These are phyloP conservation scores for Epirrita christyi DNA, from an alignment of 2,888 invertebrate genomes.

Conservation along the genomic window DNA sequence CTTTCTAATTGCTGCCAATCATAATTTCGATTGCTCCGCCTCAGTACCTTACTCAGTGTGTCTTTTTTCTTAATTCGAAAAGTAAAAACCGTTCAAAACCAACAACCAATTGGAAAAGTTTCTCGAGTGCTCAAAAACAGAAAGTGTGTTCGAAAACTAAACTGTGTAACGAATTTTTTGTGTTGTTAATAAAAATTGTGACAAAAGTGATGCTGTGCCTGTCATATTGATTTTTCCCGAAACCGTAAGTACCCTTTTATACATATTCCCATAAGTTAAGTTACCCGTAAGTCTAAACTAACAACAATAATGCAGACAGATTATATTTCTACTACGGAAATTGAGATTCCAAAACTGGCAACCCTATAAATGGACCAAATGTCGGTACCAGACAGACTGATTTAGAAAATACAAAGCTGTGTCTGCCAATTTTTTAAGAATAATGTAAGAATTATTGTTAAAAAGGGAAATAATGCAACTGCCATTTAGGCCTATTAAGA, in stretches of 20 bases:
- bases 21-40: conserved; percentile 60
- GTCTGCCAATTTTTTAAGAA: neutral
- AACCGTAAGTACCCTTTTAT: conserved; percentile 65
- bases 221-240: conserved; percentile 54
- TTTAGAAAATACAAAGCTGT: neutral
- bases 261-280: neutral
- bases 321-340: neutral
- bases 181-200: conserved; percentile 61
- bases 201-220: conserved; percentile 73
- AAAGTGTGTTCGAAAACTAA: conserved; percentile 35
- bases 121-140: conserved; percentile 41
- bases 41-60: conserved; percentile 40
- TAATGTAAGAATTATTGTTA: neutral
- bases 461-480: conserved; percentile 4
- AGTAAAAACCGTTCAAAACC: conserved; percentile 25
- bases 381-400: neutral
- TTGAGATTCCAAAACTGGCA: neutral
- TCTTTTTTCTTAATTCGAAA: conserved; percentile 43
- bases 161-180: conserved; percentile 61
- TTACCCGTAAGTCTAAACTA: neutral
- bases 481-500: conserved; percentile 57
- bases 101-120: conserved; percentile 32
- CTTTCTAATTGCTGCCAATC: conserved; percentile 66
- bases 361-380: conserved; percentile 1
- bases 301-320: neutral